Evolutionary conservation across 1,140 invertebrate species (phyloP).

Genomic region (Pararge aegeria): DNA sequence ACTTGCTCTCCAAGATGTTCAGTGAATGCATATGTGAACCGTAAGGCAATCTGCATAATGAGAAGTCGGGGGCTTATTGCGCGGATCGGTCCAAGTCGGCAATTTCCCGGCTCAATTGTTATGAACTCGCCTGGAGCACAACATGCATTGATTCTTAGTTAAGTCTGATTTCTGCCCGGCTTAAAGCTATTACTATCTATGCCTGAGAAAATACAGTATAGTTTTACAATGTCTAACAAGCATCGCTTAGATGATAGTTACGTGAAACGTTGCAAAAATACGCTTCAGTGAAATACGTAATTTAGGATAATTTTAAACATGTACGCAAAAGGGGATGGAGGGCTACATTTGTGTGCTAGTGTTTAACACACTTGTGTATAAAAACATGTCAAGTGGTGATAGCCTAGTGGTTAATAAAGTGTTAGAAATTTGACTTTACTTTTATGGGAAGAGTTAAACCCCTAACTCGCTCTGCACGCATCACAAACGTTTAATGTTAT

Average conservation of each 20-base stretch:
- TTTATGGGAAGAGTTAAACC: no score
- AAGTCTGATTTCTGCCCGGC: slow-evolving; percentile 30
- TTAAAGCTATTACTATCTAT: slow-evolving; percentile 3
- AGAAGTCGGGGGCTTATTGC: slow-evolving; percentile 71
- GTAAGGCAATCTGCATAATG: slow-evolving; percentile 72
- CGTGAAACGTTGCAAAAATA: no score
- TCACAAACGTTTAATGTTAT: no score
- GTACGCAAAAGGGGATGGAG: no score
- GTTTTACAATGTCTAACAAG: neutral
- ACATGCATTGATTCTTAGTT: slow-evolving; percentile 55
- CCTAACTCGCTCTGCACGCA: no score
- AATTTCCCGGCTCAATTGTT: slow-evolving; percentile 67
- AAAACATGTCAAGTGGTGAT: no score
- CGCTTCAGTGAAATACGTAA: no score
- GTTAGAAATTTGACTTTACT: no score
- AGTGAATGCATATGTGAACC: slow-evolving; percentile 60
- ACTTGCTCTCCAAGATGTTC: slow-evolving; percentile 47
- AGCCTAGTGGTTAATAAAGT: no score
- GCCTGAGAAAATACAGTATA: neutral
- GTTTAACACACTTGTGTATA: no score
- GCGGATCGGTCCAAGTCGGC: slow-evolving; percentile 59
- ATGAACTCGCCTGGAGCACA: slow-evolving; percentile 42
- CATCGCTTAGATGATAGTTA: neutral
- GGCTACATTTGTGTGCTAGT: no score
- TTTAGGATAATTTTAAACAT: no score